These are phyloP conservation scores for Drosophila oshimai DNA, from an alignment of 1,140 invertebrate genomes.

Conservation along the genomic window DNA sequence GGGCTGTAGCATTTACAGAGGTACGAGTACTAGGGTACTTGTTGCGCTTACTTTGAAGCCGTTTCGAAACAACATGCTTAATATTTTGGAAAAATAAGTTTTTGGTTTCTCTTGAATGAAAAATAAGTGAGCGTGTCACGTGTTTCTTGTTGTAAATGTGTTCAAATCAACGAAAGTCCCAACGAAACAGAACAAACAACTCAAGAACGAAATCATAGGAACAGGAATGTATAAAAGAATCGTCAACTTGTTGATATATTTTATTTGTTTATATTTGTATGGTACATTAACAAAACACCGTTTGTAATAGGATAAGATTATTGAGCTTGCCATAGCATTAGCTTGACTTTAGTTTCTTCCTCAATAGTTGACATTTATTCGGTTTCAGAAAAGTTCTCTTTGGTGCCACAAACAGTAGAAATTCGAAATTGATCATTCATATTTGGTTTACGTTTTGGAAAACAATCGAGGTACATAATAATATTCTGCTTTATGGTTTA, in stretches of 20 bases:
- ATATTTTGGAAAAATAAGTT: slow-evolving; percentile 58
- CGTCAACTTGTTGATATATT: slow-evolving; percentile 34
- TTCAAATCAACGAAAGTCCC: slow-evolving; percentile 40
- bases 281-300: slow-evolving; percentile 49
- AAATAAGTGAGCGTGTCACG: slow-evolving; percentile 75
- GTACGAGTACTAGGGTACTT: slow-evolving; percentile 71
- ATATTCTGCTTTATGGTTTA: slow-evolving; percentile 65
- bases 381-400: slow-evolving; percentile 88
- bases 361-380: slow-evolving; percentile 54
- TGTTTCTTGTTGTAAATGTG: slow-evolving; percentile 74
- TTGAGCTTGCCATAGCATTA: slow-evolving; percentile 47
- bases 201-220: slow-evolving; percentile 5
- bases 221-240: slow-evolving; percentile 23
- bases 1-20: slow-evolving; percentile 75
- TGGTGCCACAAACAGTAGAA: slow-evolving; percentile 85
- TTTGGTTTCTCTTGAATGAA: slow-evolving; percentile 50
- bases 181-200: slow-evolving; percentile 30
- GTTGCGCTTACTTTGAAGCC: slow-evolving; percentile 68
- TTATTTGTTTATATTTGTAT: slow-evolving; percentile 45
- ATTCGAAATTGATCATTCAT: slow-evolving; percentile 62
- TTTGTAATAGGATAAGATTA: slow-evolving; percentile 40
- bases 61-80: slow-evolving; percentile 74
- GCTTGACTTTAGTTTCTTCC: slow-evolving; percentile 43
- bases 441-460: slow-evolving; percentile 44
- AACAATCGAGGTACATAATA: slow-evolving; percentile 56